These are phyloP conservation scores for Brachyalestes nurse DNA, from an alignment of 2,797 vertebrate species.

Conservation along the genomic window DNA sequence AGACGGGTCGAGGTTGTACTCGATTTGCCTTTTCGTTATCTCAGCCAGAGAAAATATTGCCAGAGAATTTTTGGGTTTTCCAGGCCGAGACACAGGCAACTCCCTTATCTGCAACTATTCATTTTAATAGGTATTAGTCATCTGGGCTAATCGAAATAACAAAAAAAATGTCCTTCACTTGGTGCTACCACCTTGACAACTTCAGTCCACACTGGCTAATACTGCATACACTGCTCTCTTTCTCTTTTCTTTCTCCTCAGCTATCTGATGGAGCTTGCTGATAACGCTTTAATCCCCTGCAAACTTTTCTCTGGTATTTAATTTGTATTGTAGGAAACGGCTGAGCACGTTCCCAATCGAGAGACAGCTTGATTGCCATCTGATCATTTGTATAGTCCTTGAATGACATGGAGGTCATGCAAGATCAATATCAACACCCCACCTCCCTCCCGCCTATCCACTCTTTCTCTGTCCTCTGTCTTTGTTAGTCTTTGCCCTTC, in stretches of 20 bases:
- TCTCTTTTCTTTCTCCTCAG: conserved; percentile 2
- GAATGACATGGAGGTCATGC: conserved; percentile 64
- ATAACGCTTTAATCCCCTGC: conserved; percentile 40
- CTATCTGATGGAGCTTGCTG: conserved; percentile 22
- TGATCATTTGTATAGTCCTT: conserved; percentile 14
- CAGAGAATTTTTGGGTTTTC: conserved; percentile 35
- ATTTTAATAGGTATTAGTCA: conserved; percentile 21
- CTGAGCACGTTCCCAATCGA: not conserved
- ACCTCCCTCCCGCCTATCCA: not conserved
- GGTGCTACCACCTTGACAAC: conserved; percentile 41
- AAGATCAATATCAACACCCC: conserved; percentile 63
- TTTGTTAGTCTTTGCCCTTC: conserved; percentile 24
- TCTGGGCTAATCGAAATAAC: conserved; percentile 8
- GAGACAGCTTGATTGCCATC: not conserved
- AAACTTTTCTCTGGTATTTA: conserved; percentile 19
- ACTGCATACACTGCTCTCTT: conserved; percentile 23
- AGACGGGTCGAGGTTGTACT: conserved; percentile 35
- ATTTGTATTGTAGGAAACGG: conserved; percentile 20
- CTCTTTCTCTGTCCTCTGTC: not conserved
- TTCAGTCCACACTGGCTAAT: conserved; percentile 48
- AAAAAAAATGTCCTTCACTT: conserved; percentile 13
- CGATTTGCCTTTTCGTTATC: not conserved
- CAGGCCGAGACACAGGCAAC: conserved; percentile 37
- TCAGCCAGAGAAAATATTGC: conserved; percentile 38
- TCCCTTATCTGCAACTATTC: conserved; percentile 48